Evolutionary conservation across 2,113 vertebrate species (phyloP).

Genomic region (Oncorhynchus gorbuscha): DNA sequence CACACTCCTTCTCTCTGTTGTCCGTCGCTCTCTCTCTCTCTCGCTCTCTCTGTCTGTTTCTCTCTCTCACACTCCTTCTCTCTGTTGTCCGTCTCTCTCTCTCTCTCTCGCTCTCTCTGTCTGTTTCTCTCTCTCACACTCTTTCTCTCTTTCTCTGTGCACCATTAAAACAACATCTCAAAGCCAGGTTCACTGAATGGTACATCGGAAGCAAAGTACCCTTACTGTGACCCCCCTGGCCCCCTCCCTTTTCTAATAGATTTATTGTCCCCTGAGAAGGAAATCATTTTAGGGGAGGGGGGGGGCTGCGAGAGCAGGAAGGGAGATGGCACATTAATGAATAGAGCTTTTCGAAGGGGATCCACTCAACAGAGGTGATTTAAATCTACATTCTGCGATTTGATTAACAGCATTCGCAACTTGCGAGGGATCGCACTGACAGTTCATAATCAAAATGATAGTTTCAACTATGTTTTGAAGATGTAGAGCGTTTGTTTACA

Average conservation of each 20-base stretch:
- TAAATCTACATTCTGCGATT: no score
- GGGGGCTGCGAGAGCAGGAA: no score
- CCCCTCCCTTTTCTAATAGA: no score
- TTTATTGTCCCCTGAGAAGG: no score
- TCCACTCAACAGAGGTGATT: no score
- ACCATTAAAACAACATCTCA: conserved; percentile 65
- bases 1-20: conserved; percentile 47
- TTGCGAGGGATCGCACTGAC: neutral
- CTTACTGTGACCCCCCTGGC: conserved; percentile 42
- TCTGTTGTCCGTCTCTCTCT: conserved; percentile 33
- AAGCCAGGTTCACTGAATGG: conserved; percentile 35
- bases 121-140: conserved; percentile 33
- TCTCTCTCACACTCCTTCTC: conserved; percentile 50
- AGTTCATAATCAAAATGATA: conserved; percentile 24
- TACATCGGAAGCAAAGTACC: conserved; percentile 40
- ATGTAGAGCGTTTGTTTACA: conserved; percentile 4
- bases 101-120: neutral
- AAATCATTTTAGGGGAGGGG: no score
- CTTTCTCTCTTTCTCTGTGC: conserved; percentile 55
- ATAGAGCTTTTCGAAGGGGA: no score
- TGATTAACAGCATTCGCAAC: neutral
- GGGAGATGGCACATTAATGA: no score
- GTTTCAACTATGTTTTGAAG: conserved; percentile 4
- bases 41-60: no score
- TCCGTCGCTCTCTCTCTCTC: conserved; percentile 27